These are phyloP conservation scores for Aspidoscelis tigris DNA, from an alignment of 2,113 vertebrate genomes.

Conservation along the genomic window DNA sequence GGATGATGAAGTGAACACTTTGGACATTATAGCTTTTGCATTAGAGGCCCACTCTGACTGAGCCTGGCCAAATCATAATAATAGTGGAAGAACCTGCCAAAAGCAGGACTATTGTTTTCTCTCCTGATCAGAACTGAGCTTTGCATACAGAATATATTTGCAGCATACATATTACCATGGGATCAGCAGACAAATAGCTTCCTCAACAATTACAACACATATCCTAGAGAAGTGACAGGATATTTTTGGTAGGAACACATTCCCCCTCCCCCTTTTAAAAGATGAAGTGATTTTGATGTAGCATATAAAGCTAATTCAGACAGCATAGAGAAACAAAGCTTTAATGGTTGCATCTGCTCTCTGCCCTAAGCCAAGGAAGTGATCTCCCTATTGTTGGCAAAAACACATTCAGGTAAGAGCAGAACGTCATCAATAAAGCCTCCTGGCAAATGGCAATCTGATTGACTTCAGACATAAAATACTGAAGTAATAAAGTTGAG, in stretches of 20 bases:
- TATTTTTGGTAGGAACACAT: neutral
- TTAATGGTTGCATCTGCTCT: neutral
- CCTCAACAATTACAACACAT: neutral
- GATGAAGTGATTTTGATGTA: neutral
- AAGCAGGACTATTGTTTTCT: neutral
- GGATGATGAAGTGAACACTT: neutral
- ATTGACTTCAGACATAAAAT: conserved; percentile 34
- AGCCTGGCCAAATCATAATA: neutral
- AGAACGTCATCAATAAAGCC: conserved; percentile 35
- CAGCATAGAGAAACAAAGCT: neutral
- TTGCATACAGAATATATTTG: neutral
- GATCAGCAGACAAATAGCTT: neutral
- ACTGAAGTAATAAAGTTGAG: neutral
- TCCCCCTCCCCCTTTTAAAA: neutral
- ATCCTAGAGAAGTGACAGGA: neutral
- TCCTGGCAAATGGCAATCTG: neutral
- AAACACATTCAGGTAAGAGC: conserved; percentile 24
- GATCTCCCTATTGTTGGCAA: neutral
- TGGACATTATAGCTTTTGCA: neutral
- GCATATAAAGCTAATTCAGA: neutral
- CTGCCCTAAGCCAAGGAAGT: neutral
- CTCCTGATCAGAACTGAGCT: neutral
- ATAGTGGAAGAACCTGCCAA: neutral
- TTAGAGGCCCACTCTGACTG: neutral
- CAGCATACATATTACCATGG: neutral